Percentiles rank a stretch among this genome's conserved stretches.
phyloP scores from a whole-genome alignment of 2,888 invertebrate genomes.

The Acronicta alni region DNA sequence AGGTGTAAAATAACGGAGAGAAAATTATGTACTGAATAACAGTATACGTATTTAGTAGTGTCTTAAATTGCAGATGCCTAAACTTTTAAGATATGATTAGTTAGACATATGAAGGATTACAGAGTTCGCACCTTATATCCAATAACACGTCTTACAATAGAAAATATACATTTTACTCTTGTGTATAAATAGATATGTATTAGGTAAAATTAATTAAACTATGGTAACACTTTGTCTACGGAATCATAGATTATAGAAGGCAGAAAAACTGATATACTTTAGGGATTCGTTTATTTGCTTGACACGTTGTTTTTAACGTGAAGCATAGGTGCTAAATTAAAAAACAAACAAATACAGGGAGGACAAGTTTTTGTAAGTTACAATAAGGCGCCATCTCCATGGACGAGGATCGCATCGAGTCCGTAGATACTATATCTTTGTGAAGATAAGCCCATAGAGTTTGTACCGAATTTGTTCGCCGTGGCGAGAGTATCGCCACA shows the following conservation, averaged over 20 bases:
- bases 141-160: slow-evolving; percentile 77
- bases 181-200: slow-evolving; percentile 83
- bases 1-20: slow-evolving; percentile 44
- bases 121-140: slow-evolving; percentile 74
- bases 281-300: slow-evolving; percentile 22
- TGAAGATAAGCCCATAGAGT: no score
- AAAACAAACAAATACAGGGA: slow-evolving; percentile 15
- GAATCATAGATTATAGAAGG: slow-evolving; percentile 64
- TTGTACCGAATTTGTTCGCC: no score
- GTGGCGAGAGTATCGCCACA: no score
- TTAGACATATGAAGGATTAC: slow-evolving; percentile 71
- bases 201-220: slow-evolving; percentile 80
- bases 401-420: no score
- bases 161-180: slow-evolving; percentile 79
- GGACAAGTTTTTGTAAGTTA: no score
- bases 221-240: slow-evolving; percentile 85
- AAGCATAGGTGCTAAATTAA: slow-evolving; percentile 23
- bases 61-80: slow-evolving; percentile 55
- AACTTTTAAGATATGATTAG: slow-evolving; percentile 72
- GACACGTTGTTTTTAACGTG: slow-evolving; percentile 32
- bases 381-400: no score
- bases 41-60: slow-evolving; percentile 32
- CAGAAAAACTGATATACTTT: slow-evolving; percentile 40
- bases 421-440: no score
- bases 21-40: slow-evolving; percentile 48